Percentiles rank a stretch among this genome's conserved stretches.
These are phyloP conservation scores for Panorpa germanica DNA, from an alignment of 2,888 invertebrate genomes.

Conservation along the genomic window DNA sequence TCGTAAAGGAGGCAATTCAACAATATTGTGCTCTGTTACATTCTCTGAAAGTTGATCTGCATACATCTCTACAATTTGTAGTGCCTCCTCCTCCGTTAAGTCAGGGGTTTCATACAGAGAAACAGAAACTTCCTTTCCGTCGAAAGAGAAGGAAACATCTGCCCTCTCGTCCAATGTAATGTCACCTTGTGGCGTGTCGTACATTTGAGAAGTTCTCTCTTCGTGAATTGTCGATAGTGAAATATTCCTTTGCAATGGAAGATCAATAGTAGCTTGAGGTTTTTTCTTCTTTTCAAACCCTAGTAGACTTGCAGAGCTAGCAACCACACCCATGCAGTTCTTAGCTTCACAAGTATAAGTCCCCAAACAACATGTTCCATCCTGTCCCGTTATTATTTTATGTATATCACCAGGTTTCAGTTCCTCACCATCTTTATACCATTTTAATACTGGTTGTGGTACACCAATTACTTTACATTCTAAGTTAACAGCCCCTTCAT, in stretches of 20 bases:
- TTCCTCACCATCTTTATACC: conserved; percentile 84
- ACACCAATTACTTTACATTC: conserved; percentile 88
- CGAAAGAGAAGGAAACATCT: conserved; percentile 79
- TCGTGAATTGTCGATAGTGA: conserved; percentile 82
- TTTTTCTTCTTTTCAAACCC: conserved; percentile 48
- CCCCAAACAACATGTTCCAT: conserved; percentile 76
- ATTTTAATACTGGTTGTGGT: conserved; percentile 73
- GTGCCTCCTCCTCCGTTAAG: conserved; percentile 77
- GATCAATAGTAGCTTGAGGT: conserved; percentile 25
- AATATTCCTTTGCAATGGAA: conserved; percentile 48
- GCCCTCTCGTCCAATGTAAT: conserved; percentile 65
- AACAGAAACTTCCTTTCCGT: conserved; percentile 80
- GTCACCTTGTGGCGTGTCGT: conserved; percentile 63
- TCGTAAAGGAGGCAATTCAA: conserved; percentile 70
- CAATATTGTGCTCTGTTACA: conserved; percentile 64
- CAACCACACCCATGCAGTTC: conserved; percentile 80
- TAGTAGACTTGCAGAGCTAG: conserved; percentile 71
- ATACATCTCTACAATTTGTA: conserved; percentile 86
- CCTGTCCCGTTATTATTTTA: conserved; percentile 74
- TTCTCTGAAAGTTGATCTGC: conserved; percentile 84
- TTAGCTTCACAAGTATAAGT: conserved; percentile 81
- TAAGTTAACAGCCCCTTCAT: conserved; percentile 77
- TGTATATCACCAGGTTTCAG: conserved; percentile 83
- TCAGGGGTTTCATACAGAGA: conserved; percentile 85
- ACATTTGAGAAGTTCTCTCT: conserved; percentile 74